Conservation (phyloP, 2,797 vertebrate species). For the Arctocebus calabarensis region DNA sequence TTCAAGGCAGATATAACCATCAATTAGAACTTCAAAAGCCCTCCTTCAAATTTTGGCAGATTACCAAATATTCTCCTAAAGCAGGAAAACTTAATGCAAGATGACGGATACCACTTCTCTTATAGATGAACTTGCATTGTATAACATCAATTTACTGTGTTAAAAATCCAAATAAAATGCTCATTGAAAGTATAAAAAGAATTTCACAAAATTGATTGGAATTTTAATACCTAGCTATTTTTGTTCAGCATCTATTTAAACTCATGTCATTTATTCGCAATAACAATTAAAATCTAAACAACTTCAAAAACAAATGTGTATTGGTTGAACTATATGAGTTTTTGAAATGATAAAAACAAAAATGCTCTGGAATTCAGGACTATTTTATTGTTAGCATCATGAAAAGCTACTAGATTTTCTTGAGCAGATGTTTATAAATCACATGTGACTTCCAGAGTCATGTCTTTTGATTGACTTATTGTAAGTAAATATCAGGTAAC, state of each 20-base stretch:
- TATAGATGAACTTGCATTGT: conserved; percentile 64
- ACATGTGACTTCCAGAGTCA: conserved; percentile 41
- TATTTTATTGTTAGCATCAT: conserved; percentile 48
- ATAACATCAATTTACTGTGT: conserved; percentile 4
- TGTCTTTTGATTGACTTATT: conserved; percentile 17
- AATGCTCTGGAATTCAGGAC: conserved; percentile 43
- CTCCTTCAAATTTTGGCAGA: conserved; percentile 72
- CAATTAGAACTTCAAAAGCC: conserved; percentile 66
- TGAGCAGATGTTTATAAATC: conserved; percentile 28
- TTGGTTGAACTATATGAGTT: conserved; percentile 8
- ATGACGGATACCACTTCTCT: conserved; percentile 6
- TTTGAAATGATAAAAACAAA: conserved; percentile 1
- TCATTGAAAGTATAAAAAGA: conserved; percentile 42
- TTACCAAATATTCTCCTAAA: conserved; percentile 73
- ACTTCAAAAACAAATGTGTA: conserved; percentile 40
- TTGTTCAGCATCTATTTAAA: conserved; percentile 59
- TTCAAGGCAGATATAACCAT: conserved; percentile 55
- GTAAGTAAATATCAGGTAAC: neutral
- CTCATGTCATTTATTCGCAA: conserved; percentile 19
- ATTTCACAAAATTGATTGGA: conserved; percentile 22
- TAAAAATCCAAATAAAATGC: conserved; percentile 47
- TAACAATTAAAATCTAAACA: conserved; percentile 62
- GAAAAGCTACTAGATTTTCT: conserved; percentile 50
- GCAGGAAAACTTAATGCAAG: conserved; percentile 64
- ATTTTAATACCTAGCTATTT: conserved; percentile 67